Base-by-base conservation (phyloP, 2,797 vertebrate species). In the Tenualosa ilisha region DNA sequence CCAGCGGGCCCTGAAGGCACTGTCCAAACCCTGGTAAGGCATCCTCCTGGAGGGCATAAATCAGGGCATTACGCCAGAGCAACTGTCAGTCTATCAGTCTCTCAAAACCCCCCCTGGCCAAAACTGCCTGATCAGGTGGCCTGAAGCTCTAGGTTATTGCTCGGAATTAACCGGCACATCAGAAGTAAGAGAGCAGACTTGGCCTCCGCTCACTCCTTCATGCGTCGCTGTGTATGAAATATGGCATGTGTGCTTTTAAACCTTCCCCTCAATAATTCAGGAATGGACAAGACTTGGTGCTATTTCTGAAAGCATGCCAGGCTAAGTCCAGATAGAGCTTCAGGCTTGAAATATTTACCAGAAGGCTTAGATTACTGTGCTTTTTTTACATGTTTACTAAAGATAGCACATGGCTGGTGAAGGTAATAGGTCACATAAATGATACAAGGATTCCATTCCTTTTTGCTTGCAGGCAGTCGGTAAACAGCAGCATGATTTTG, bases 181-280 rank as follows among this genome's bases (percentile, higher is more conserved):
- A 79, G 40, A 46, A 79, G 15, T 22, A 22, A 22, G 20, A 22
- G 7, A n/a, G 72, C n/a, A 13, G 26, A 4, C 68, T 72, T 46
- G 40, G 1, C 17, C 22, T 1, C 1, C 40, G 15, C 40, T n/a
- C 6, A 63, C 5, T 46, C 40, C 1, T 9, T 31, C 40, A 17
- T 11, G 72, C 72, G 46, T 79, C 37, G 20, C 13, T 22, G 37
- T 79, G 40, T 46, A 46, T 22, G 40, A 43, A 43, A 79, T 59
- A 37, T 15, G 11, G 81, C 22, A 49, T 46, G 63, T 37, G 82
- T 79, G 81, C 83, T 84, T 86, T 84, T 81, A 83, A 81, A 81
- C 17, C 53, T 59, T 40, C 54, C 81, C 13, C 22, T 87, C 81
- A 81, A 86, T 87, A 81, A 86, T 84, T 86, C 84, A 87, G 51